Percentiles rank a stretch among this genome's conserved stretches.
These are phyloP conservation scores for Drosophila lowei DNA, from an alignment of 1,140 invertebrate species.

Conservation along the genomic window DNA sequence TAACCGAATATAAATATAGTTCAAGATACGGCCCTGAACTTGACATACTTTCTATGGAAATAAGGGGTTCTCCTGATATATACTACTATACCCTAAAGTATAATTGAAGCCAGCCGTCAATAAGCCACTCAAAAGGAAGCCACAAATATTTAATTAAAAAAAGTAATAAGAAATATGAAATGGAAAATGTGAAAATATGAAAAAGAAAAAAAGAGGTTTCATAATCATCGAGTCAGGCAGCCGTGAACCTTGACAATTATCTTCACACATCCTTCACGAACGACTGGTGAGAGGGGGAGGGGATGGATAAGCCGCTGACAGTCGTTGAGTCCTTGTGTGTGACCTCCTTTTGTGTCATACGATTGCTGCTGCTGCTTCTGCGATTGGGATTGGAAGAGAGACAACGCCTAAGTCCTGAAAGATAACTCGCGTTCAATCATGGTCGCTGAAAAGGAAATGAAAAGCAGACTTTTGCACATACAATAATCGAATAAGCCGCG, in stretches of 20 bases:
- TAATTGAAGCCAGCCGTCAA: conserved; percentile 36
- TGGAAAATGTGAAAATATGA: conserved; percentile 53
- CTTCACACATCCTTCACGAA: conserved; percentile 54
- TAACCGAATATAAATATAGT: not conserved
- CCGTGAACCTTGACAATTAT: conserved; percentile 72
- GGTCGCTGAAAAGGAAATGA: conserved; percentile 68
- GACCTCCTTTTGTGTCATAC: conserved; percentile 33
- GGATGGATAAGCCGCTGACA: conserved; percentile 62
- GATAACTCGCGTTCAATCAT: conserved; percentile 77
- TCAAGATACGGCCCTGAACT: conserved; percentile 16
- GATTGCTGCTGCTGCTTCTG: conserved; percentile 30
- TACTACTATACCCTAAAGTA: not conserved
- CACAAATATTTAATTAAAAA: conserved; percentile 61
- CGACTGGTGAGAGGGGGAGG: conserved; percentile 29
- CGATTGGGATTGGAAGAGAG: conserved; percentile 52
- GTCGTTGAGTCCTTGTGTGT: conserved; percentile 47
- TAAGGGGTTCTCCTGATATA: not conserved
- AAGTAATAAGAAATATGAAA: conserved; percentile 32
- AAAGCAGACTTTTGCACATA: conserved; percentile 51
- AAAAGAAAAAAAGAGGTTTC: conserved; percentile 55
- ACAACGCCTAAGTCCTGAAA: conserved; percentile 69
- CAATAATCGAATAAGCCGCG: conserved; percentile 80
- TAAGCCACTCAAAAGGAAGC: conserved; percentile 54
- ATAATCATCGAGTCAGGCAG: conserved; percentile 41
- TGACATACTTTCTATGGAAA: conserved; percentile 10